These are phyloP conservation scores for Sweltsa coloradensis DNA, from an alignment of 1,140 invertebrate species.

Conservation along the genomic window DNA sequence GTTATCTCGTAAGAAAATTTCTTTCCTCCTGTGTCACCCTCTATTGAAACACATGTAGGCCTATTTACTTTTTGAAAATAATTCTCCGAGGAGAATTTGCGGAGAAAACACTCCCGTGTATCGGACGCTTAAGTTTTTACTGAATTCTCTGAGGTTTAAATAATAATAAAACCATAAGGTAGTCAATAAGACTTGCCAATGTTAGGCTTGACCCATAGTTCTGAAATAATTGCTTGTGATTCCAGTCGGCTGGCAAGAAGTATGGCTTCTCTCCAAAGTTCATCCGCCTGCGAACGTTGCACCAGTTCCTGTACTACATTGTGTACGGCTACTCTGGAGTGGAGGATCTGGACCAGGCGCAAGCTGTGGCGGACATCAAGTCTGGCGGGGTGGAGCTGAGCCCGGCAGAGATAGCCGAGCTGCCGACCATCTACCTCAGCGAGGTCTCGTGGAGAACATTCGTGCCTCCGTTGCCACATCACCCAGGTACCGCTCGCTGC, in stretches of 20 bases:
- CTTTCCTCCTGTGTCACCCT: too few relatives aligned
- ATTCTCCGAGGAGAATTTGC: too few relatives aligned
- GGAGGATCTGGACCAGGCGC: conserved; percentile 25
- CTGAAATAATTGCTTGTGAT: conserved; percentile 14
- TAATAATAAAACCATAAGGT: too few relatives aligned
- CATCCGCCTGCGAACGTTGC: conserved; percentile 47
- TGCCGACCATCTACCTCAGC: conserved; percentile 35
- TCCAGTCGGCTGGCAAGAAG: conserved; percentile 25
- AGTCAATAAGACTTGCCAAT: too few relatives aligned
- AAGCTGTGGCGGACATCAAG: conserved; percentile 30
- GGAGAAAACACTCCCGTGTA: too few relatives aligned
- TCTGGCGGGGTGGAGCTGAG: conserved; percentile 27
- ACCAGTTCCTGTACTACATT: conserved; percentile 56
- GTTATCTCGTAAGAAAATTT: too few relatives aligned
- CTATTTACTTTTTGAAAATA: too few relatives aligned
- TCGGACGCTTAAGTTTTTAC: too few relatives aligned
- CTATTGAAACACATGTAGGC: too few relatives aligned
- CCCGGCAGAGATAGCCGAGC: conserved; percentile 30
- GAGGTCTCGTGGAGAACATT: conserved; percentile 61
- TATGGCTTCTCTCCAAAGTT: conserved; percentile 54
- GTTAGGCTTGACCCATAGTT: background rate
- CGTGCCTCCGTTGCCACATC: conserved; percentile 49
- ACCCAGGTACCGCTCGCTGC: too few relatives aligned
- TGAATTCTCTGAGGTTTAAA: too few relatives aligned
- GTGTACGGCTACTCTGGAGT: conserved; percentile 43